Base-by-base conservation (phyloP, 2,113 vertebrate species). In the Psephotus haematonotus region DNA sequence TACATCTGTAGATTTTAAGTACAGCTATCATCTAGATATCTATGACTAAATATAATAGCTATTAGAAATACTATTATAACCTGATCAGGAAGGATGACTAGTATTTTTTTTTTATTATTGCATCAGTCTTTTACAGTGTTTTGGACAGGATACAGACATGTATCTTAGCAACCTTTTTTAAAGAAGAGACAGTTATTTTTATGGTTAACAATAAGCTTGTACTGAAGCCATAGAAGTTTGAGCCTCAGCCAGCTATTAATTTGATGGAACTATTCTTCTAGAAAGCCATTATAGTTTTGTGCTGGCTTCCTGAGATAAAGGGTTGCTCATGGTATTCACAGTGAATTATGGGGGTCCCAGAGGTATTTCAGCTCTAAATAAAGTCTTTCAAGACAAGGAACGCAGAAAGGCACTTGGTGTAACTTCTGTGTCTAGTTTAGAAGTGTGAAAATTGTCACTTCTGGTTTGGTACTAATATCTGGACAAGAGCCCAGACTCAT, bases 211-310 rank as follows among this genome's bases (percentile, higher is more conserved):
- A 67, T 81, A 94, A 82, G 1, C 31, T 80, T 84, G 43, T 64
- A 53, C 31, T 72, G 24, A 67, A 88, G 68, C 53, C 77, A 37
- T 17, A n/a, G 52, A 82, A 37, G 1, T 82, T 53, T 95, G 85
- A 83, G 17, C 37, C 49, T 93, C 59, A 80, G 78, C 37, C 87
- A 95, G 31, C 62, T 90, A 69, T 77, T 92, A 88, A 93, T 90
- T 87, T 87, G 39, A 55, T 59, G 24, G 67, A 87, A 72, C 39
- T 79, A 57, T 65, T 91, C 43, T 93, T 85, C 88, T 92, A 79
- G 84, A 93, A 94, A 76, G 39, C 55, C 39, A 63, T 90, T 94
- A 65, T 3, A 52, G 14, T 52, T 82, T 94, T 88, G 19, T 37
- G 37, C 63, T 72, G 63, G 39, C 29, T 69, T 65, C 23, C 49